Evolutionary conservation across 2,113 vertebrate species (phyloP), one percentile per base, ranked within the genome.

Genomic region (Mystacornis crossleyi): DNA sequence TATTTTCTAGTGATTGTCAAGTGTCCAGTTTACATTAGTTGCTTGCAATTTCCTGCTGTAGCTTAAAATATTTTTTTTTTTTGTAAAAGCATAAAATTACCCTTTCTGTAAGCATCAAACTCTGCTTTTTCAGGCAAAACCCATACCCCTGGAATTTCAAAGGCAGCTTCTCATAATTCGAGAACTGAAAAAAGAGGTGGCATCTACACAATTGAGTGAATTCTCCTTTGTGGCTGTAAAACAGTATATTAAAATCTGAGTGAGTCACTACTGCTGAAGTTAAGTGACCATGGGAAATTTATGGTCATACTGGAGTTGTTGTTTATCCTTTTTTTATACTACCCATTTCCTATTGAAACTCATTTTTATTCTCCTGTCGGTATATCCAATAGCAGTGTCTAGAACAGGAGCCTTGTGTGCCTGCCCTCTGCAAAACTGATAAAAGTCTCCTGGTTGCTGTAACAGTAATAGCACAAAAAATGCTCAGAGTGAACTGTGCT

Each of bases 1-100:
- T 97, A 90, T 94, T 96, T 94, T 96, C 65, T 95, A 93, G 83
- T 69, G 81, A 93, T 94, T 93, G 91, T 96, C 42, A 86, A 97
- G 95, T 95, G 89, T 90, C 67, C 65, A 66, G 66, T 93, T 93
- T 94, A 95, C 86, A 96, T 93, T 88, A 65, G 69, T 95, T 95
- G 89, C 72, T 90, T 94, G 86, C 65, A 81, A 95, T 97, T 97
- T 97, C 96, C 95, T 96, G 92, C 78, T 91, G 47, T 58, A 77
- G 28, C 38, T 67, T 47, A 14, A 73, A 72, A 38, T 50, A 13
- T 19, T 75, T 69, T 61, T 66, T 61, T 66, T 72, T 53, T n/a
- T 48, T 7, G 4, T n/a, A 51, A 79, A 58, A 24, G 11, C 45
- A 83, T 31, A 92, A 84, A 96, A 66, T 6, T 21, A 10, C 8